These are phyloP conservation scores for Linurgus olivaceus DNA, from an alignment of 2,797 vertebrate species.

Conservation along the genomic window DNA sequence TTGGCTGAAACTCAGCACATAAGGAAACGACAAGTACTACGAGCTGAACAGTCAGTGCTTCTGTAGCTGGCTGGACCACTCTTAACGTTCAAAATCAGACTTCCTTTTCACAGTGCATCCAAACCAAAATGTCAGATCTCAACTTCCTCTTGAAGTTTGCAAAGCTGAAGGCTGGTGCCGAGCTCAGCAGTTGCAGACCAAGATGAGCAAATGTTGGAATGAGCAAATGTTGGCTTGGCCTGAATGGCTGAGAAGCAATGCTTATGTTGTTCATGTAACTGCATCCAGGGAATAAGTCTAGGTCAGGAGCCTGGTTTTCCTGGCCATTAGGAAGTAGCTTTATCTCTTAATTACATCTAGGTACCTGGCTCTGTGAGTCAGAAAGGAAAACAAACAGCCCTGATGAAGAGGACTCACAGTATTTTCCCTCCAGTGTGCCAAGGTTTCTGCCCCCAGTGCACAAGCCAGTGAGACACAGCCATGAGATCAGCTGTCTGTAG, in stretches of 20 bases:
- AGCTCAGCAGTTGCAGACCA: not conserved
- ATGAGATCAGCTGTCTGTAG: not conserved
- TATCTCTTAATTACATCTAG: not conserved
- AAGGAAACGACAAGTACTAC: not conserved
- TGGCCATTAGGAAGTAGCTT: not conserved
- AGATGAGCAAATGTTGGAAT: not conserved
- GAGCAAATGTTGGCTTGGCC: not conserved
- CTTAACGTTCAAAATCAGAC: not conserved
- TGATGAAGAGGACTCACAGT: not conserved
- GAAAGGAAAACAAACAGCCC: not conserved
- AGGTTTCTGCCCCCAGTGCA: fast-evolving
- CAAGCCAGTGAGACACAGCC: not conserved
- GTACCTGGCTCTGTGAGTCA: not conserved
- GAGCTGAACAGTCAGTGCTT: not conserved
- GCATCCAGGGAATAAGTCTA: not conserved
- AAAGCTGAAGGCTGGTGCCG: not conserved
- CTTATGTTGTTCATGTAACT: not conserved
- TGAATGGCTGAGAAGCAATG: not conserved
- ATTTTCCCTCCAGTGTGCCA: not conserved
- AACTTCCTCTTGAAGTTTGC: not conserved
- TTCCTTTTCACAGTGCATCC: not conserved
- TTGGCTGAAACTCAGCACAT: not conserved
- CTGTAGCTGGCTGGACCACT: not conserved
- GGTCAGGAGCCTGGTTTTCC: not conserved
- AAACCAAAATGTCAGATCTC: not conserved